Conservation (phyloP, 64 coral and sea anemone species). For the Anthopleura sola region DNA sequence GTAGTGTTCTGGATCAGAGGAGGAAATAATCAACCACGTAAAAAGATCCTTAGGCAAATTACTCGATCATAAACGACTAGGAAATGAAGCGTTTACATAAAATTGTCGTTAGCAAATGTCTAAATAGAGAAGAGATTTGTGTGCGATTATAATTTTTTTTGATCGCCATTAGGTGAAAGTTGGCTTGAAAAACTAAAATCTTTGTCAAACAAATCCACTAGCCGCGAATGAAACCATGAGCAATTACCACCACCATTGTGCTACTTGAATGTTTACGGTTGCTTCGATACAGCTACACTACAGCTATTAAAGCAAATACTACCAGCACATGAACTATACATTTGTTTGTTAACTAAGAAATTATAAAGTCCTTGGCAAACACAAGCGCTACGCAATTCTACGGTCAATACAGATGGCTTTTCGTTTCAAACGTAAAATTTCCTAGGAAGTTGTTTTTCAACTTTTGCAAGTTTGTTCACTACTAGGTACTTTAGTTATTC, state of each 20-base stretch:
- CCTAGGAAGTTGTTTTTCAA: not conserved
- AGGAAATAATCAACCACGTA: not conserved
- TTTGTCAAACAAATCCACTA: not conserved
- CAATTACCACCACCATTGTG: slow-evolving; percentile 19
- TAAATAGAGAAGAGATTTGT: not conserved
- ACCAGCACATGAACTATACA: not conserved
- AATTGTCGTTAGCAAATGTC: not conserved
- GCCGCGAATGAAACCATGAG: slow-evolving; percentile 1
- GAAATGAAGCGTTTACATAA: not conserved
- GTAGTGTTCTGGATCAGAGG: not conserved
- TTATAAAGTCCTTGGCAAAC: slow-evolving; percentile 21
- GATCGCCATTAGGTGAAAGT: not conserved
- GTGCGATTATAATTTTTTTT: not conserved
- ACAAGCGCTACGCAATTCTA: not conserved
- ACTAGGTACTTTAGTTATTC: not conserved
- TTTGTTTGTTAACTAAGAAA: slow-evolving; percentile 6
- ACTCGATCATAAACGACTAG: not conserved
- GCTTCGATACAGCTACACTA: slow-evolving; percentile 7
- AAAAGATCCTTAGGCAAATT: not conserved
- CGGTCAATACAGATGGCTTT: slow-evolving; percentile 2
- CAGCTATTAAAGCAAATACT: slow-evolving; percentile 10
- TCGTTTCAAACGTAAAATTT: not conserved
- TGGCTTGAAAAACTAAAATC: not conserved
- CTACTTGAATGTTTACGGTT: slow-evolving; percentile 12
- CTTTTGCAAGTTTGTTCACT: not conserved